Base-by-base conservation (phyloP, 2,888 invertebrate species). In the Drosophila merina region DNA sequence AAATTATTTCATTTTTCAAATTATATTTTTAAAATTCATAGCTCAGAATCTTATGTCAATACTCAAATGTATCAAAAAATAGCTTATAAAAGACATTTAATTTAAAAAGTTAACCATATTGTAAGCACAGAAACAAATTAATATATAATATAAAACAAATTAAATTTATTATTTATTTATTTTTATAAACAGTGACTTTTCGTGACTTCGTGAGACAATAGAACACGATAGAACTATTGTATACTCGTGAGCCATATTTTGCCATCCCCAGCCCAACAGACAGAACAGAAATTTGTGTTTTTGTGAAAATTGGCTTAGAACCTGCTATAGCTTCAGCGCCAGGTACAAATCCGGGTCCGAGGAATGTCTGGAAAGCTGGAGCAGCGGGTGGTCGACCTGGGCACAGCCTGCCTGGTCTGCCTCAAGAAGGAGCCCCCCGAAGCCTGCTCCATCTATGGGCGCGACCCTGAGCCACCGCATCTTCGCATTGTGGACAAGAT, bases 381-480 rank as follows among this genome's bases (percentile, higher is more conserved):
- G 33, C 54, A 77, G 4, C 69, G 62, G 4, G 66, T 88, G 26
- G 55, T 91, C 28, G 90, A 91, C 75, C 86, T 91, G 79, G 87
- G 88, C 73, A 72, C 81, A 42, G 90, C 91, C 20, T 92, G 92
- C 56, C 72, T 91, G 7, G 78, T 92, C 45, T 92, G 92, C 57
- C 74, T 92, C 50, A 88, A 88, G 30, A 81, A 86, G 3, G 87
- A 89, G 52, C 81, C 87, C 5, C 86, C 89, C 7, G 79, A 88
- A 60, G 79, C 77, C 20, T 44, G 44, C 10, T 85, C 89, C 4
- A 80, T 92, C 10, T 92, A 86, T 51, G 79, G 87, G 9, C 80
- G 79, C 33, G 89, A 90, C 48, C 63, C 70, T 6, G 86, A 88
- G 38, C 74, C 81, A 2, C 74, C 77, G 1, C 79, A 86, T 9